Percentiles rank a stretch among this genome's conserved stretches.
phyloP scores from a whole-genome alignment of 2,888 invertebrate species.

The Cryptocephalus moraei region DNA sequence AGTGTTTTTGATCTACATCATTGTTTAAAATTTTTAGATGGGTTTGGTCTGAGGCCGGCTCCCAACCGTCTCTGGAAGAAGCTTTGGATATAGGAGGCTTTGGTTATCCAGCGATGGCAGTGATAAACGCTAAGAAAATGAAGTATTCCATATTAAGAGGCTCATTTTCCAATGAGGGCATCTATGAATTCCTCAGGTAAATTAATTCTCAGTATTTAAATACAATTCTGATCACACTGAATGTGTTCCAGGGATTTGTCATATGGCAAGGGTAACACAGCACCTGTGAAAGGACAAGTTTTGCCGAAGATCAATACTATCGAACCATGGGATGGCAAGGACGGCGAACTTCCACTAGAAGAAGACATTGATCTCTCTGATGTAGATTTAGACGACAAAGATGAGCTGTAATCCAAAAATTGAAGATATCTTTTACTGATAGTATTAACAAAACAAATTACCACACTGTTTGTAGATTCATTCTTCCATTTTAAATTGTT shows the following conservation, averaged over 20 bases:
- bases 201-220: not conserved
- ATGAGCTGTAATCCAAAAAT: conserved; percentile 51
- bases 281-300: conserved; percentile 72
- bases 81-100: conserved; percentile 93
- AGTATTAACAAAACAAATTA: no score
- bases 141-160: conserved; percentile 90
- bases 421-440: no score
- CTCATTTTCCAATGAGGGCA: conserved; percentile 88
- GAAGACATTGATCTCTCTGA: conserved; percentile 91
- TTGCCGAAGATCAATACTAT: conserved; percentile 60
- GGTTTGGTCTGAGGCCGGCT: conserved; percentile 91
- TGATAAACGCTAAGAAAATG: conserved; percentile 92
- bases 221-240: not conserved
- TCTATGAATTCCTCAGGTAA: conserved; percentile 80
- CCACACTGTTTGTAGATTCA: no score
- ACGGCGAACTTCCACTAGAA: conserved; percentile 74
- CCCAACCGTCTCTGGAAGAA: conserved; percentile 75
- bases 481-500: no score
- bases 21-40: conserved; percentile 48
- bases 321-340: conserved; percentile 91
- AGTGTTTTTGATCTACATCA: no score
- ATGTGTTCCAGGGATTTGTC: conserved; percentile 61
- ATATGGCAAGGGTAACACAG: conserved; percentile 86
- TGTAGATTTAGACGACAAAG: conserved; percentile 71
- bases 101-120: conserved; percentile 98